These are phyloP conservation scores for Pteria penguin DNA, from an alignment of 2,888 invertebrate species.

Conservation along the genomic window DNA sequence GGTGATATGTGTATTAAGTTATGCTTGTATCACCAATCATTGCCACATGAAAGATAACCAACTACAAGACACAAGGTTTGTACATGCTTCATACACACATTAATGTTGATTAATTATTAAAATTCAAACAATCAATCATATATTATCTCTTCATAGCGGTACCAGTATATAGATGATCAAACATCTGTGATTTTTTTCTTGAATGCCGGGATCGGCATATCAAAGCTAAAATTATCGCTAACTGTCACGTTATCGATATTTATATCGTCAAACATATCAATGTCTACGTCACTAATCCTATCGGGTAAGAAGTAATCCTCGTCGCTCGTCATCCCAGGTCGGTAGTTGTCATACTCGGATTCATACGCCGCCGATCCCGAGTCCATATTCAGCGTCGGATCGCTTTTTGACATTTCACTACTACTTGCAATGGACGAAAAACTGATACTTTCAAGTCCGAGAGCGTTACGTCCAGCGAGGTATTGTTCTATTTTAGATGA, in stretches of 20 bases:
- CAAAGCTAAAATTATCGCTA: slow-evolving; percentile 77
- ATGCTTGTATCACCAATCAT: too few species aligned
- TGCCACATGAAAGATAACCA: too few species aligned
- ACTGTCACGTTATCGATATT: slow-evolving; percentile 78
- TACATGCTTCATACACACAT: too few species aligned
- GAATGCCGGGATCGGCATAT: slow-evolving; percentile 68
- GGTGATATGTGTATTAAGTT: too few species aligned
- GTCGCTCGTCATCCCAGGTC: slow-evolving; percentile 81
- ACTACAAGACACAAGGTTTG: too few species aligned
- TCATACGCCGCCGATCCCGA: slow-evolving; percentile 85
- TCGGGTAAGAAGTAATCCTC: slow-evolving; percentile 80
- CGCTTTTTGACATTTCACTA: slow-evolving; percentile 79
- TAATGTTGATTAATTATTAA: too few species aligned
- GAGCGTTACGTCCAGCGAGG: slow-evolving; percentile 60
- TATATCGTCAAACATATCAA: slow-evolving; percentile 78
- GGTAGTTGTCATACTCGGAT: slow-evolving; percentile 86
- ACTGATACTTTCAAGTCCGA: slow-evolving; percentile 75
- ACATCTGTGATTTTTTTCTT: slow-evolving; percentile 74
- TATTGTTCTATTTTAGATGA: slow-evolving; percentile 55
- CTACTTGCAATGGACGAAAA: slow-evolving; percentile 76
- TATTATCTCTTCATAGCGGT: too few species aligned
- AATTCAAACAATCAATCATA: too few species aligned
- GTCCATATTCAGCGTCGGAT: slow-evolving; percentile 76
- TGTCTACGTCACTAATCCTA: slow-evolving; percentile 79
- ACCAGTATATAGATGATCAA: too few species aligned